Percentiles rank a stretch among this genome's conserved stretches.
These are phyloP conservation scores for Eidolon helvum DNA, from an alignment of 2,113 vertebrate genomes.

Conservation along the genomic window DNA sequence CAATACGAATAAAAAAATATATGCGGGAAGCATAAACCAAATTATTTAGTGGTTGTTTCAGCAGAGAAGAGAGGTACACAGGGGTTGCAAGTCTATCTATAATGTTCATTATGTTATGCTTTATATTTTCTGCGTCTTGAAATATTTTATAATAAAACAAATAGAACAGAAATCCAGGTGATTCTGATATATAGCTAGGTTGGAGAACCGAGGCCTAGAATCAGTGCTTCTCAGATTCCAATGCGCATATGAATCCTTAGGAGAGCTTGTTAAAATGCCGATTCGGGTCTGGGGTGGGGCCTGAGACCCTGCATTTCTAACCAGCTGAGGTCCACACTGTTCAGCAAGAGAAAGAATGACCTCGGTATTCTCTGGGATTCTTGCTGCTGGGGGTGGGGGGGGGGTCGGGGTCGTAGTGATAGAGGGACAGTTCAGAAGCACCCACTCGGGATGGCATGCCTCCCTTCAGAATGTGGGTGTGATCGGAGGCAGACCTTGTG, in stretches of 20 bases:
- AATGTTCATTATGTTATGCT: neutral
- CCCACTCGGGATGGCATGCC: neutral
- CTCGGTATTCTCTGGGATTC: neutral
- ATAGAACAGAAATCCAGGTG: neutral
- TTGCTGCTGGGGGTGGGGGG: neutral
- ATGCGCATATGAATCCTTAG: too few relatives aligned
- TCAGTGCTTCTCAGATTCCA: neutral
- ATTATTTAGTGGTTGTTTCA: neutral
- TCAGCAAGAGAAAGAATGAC: neutral
- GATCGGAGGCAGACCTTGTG: neutral
- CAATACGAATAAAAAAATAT: neutral
- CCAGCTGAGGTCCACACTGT: neutral
- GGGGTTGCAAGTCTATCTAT: neutral
- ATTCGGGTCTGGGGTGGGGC: neutral
- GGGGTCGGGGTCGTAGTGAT: too few relatives aligned
- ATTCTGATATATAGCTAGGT: neutral
- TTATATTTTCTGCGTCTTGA: neutral
- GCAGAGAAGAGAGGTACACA: neutral
- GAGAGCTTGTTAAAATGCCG: neutral
- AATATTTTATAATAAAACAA: conserved; percentile 18
- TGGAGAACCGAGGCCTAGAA: neutral
- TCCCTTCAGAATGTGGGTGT: neutral
- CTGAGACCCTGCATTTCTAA: neutral
- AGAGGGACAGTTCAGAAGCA: neutral
- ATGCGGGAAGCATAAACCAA: neutral